Percentiles rank a stretch among this genome's conserved stretches.
Evolutionary conservation across 2,888 invertebrate species (phyloP).

Genomic region (Eristalinus sepulchralis): DNA sequence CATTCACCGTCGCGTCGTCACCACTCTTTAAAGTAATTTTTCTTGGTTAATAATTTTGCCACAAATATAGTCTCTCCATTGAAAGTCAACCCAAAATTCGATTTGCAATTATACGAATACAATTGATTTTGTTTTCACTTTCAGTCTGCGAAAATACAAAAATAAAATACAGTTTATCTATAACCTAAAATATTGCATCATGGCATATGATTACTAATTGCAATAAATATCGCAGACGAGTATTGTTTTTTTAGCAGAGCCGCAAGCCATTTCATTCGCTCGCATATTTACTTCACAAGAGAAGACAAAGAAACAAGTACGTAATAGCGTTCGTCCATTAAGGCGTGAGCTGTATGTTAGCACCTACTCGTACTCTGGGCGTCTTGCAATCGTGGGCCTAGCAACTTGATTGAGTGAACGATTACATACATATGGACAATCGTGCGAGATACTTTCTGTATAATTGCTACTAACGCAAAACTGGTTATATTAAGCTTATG

Average conservation of each 20-base stretch:
- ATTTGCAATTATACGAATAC: conserved; percentile 9
- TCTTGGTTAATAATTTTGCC: background rate
- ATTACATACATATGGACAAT: background rate
- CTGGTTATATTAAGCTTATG: background rate
- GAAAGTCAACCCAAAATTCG: conserved; percentile 12
- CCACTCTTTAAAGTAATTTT: background rate
- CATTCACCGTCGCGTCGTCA: background rate
- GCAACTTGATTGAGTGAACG: conserved; percentile 4
- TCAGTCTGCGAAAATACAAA: background rate
- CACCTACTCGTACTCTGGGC: background rate
- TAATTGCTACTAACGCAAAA: conserved; percentile 1
- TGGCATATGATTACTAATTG: background rate
- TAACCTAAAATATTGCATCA: background rate
- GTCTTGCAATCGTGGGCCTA: conserved; percentile 19
- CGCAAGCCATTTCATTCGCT: background rate
- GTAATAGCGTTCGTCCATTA: conserved; percentile 2
- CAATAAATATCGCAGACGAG: background rate
- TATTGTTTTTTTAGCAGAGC: background rate
- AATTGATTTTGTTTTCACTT: conserved; percentile 3
- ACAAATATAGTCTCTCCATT: conserved; percentile 15
- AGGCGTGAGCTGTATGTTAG: conserved; percentile 34
- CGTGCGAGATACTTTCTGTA: conserved; percentile 2
- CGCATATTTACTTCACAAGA: background rate
- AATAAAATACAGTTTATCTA: background rate
- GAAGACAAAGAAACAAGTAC: conserved; percentile 1